Conservation (phyloP, 1,140 invertebrate species). For the Pogonomyrmex californicus region DNA sequence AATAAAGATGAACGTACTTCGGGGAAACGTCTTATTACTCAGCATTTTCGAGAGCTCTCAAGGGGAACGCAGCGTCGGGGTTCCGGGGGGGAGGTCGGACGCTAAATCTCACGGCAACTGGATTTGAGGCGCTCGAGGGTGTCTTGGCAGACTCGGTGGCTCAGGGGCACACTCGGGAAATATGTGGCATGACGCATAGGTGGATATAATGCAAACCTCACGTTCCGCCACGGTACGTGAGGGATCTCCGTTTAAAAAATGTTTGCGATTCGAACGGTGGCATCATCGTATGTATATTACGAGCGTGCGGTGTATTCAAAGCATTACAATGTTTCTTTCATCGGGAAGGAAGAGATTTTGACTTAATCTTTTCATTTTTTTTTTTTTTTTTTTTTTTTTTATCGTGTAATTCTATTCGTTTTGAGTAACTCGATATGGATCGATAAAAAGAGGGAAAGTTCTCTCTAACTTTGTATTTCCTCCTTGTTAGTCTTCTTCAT, state of each 20-base stretch:
- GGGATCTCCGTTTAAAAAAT: slow-evolving; percentile 8
- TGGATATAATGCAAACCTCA: slow-evolving; percentile 29
- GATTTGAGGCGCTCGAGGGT: slow-evolving; percentile 19
- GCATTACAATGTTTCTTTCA: background rate
- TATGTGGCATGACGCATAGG: background rate
- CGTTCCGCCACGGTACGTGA: slow-evolving; percentile 2
- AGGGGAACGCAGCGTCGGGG: background rate
- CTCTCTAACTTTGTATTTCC: background rate
- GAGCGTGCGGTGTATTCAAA: background rate
- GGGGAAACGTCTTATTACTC: slow-evolving; percentile 32
- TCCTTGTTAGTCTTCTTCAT: too few relatives aligned
- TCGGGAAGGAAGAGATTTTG: background rate
- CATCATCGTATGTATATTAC: background rate
- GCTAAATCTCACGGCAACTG: slow-evolving; percentile 36
- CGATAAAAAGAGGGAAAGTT: background rate
- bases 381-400: background rate
- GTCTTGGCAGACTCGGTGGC: background rate
- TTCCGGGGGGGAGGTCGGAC: background rate
- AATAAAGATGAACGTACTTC: slow-evolving; percentile 7
- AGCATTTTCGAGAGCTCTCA: slow-evolving; percentile 9
- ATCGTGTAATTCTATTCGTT: background rate
- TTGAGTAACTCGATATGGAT: background rate
- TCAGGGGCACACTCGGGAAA: background rate
- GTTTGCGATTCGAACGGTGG: background rate
- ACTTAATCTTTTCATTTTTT: background rate